Percentiles rank a stretch among this genome's conserved stretches.
phyloP scores from a whole-genome alignment of 2,797 vertebrate species.

The Leptoclinus maculatus region DNA sequence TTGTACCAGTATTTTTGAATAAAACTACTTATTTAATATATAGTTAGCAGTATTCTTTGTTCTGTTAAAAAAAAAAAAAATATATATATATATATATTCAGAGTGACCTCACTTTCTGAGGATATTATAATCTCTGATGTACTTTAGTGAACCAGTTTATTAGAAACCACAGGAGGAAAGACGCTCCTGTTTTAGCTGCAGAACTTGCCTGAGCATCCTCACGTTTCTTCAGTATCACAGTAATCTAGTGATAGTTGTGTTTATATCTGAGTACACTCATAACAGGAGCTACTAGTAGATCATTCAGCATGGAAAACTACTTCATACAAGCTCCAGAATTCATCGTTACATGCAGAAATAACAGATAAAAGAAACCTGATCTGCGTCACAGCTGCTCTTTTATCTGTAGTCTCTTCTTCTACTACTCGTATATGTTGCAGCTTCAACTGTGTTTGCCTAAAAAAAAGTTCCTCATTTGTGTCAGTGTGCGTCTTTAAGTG shows the following conservation, averaged over 20 bases:
- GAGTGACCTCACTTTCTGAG: too few relatives aligned
- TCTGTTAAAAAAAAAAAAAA: too few relatives aligned
- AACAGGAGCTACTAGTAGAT: not conserved
- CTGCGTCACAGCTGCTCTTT: too few relatives aligned
- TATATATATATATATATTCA: too few relatives aligned
- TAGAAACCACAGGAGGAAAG: not conserved
- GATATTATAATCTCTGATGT: not conserved
- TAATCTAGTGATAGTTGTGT: too few relatives aligned
- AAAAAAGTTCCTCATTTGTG: not conserved
- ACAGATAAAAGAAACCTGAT: too few relatives aligned
- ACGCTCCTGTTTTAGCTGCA: not conserved
- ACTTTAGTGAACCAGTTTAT: not conserved
- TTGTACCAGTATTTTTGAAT: too few relatives aligned
- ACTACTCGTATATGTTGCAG: not conserved
- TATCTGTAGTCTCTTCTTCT: not conserved
- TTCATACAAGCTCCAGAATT: not conserved
- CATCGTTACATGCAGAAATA: not conserved
- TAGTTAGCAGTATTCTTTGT: too few relatives aligned
- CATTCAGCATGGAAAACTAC: not conserved
- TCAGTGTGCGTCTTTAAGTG: constrained; percentile 7
- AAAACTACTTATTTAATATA: too few relatives aligned
- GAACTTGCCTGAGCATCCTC: not conserved
- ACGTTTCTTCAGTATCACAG: too few relatives aligned
- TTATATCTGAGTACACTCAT: not conserved
- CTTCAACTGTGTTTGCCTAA: not conserved